Conservation (phyloP, 2,797 vertebrate genomes). For the Semaprochilodus insignis region DNA sequence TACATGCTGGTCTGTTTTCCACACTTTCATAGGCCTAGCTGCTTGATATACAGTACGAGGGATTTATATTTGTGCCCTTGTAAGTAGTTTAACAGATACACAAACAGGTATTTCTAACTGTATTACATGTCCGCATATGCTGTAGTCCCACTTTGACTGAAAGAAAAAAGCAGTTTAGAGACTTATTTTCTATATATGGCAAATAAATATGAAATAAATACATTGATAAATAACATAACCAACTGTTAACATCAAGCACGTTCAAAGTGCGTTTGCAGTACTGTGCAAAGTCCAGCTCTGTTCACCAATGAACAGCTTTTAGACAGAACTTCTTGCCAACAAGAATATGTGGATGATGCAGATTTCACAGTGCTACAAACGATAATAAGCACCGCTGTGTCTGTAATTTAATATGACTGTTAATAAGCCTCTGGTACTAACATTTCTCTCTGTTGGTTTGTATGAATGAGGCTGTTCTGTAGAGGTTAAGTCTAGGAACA, state of each 20-base stretch:
- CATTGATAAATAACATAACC: constrained; percentile 58
- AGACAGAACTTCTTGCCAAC: background rate
- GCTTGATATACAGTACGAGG: background rate
- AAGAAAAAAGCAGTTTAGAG: constrained; percentile 26
- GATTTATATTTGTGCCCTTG: too few relatives aligned
- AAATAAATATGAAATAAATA: constrained; percentile 64
- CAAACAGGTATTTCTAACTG: background rate
- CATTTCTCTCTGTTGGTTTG: background rate
- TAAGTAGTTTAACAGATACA: too few relatives aligned
- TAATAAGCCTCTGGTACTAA: background rate
- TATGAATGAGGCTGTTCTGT: background rate
- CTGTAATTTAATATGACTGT: background rate
- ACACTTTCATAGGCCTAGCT: background rate
- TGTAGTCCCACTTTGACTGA: constrained; percentile 18
- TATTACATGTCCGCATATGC: background rate
- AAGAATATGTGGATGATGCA: background rate
- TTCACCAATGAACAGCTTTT: constrained; percentile 6
- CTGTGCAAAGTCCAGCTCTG: background rate
- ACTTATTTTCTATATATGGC: constrained; percentile 62
- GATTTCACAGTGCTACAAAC: background rate
- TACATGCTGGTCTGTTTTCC: constrained; percentile 2
- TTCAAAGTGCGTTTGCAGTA: background rate
- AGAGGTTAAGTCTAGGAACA: background rate
- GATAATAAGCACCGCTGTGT: background rate
- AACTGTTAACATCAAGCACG: constrained; percentile 46